These are phyloP conservation scores for Myiotriccus ornatus DNA, from an alignment of 2,797 vertebrate genomes.

Conservation along the genomic window DNA sequence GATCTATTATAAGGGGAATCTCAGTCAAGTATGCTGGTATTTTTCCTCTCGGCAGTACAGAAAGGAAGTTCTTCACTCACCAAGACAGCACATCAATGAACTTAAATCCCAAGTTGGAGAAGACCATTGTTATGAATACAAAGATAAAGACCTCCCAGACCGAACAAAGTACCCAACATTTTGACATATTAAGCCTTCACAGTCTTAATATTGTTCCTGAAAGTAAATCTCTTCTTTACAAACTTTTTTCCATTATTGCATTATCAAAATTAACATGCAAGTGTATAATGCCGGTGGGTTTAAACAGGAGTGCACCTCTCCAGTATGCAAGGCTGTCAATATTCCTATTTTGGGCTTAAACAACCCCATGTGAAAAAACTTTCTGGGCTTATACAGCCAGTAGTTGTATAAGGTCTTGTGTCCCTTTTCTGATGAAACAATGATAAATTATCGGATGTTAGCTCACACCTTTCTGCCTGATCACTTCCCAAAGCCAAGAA, in stretches of 20 bases:
- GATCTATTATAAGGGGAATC: neutral
- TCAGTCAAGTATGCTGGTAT: neutral
- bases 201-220: neutral
- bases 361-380: neutral
- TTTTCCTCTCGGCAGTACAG: neutral
- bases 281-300: neutral
- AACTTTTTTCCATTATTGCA: neutral
- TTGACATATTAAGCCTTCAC: slow-evolving; percentile 1
- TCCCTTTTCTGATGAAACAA: slow-evolving; percentile 29
- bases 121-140: neutral
- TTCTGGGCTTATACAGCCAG: neutral
- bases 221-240: neutral
- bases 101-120: neutral
- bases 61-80: slow-evolving; percentile 1
- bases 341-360: neutral
- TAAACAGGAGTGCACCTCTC: neutral
- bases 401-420: slow-evolving; percentile 9
- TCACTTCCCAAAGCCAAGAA: slow-evolving; percentile 62
- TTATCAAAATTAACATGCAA: neutral
- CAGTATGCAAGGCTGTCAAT: neutral
- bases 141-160: slow-evolving; percentile 11
- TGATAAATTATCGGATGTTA: neutral
- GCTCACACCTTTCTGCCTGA: slow-evolving; percentile 50
- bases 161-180: slow-evolving; percentile 30
- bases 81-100: slow-evolving; percentile 9